A percentile compares a stretch with the other conserved stretches of the same genome.
These are phyloP conservation scores for Triplophysa yarkandensis DNA, from an alignment of 2,797 vertebrate species.

Conservation along the genomic window DNA sequence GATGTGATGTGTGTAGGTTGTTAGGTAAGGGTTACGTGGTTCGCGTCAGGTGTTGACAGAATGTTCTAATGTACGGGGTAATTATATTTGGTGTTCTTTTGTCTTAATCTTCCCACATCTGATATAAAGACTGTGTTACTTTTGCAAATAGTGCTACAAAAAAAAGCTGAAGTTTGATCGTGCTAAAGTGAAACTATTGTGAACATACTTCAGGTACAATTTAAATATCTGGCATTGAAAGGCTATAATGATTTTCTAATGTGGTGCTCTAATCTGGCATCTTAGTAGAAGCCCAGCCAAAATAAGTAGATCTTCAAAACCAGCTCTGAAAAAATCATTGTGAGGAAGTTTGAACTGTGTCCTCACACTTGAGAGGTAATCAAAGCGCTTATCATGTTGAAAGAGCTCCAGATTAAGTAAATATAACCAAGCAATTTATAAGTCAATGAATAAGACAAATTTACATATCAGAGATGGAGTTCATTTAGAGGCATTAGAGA, in stretches of 20 bases:
- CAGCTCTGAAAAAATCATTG: conserved; percentile 21
- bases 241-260: conserved; percentile 32
- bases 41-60: too few species aligned
- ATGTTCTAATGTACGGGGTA: too few species aligned
- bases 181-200: too few species aligned
- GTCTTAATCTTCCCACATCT: too few species aligned
- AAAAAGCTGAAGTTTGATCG: too few species aligned
- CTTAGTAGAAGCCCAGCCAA: neutral
- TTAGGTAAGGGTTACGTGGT: too few species aligned
- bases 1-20: too few species aligned
- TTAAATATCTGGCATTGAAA: too few species aligned
- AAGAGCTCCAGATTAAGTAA: conserved; percentile 44
- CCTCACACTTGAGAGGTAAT: conserved; percentile 40
- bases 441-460: conserved; percentile 49
- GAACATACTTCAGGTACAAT: too few species aligned
- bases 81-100: too few species aligned
- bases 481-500: conserved; percentile 35
- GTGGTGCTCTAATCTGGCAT: conserved; percentile 8
- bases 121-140: too few species aligned
- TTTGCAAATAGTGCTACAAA: too few species aligned
- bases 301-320: conserved; percentile 21
- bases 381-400: conserved; percentile 33
- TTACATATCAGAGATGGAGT: conserved; percentile 46
- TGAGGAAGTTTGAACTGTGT: conserved; percentile 15
- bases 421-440: conserved; percentile 50